Conservation (phyloP, 2,113 vertebrate species). For the Mesembrinibis cayennensis region DNA sequence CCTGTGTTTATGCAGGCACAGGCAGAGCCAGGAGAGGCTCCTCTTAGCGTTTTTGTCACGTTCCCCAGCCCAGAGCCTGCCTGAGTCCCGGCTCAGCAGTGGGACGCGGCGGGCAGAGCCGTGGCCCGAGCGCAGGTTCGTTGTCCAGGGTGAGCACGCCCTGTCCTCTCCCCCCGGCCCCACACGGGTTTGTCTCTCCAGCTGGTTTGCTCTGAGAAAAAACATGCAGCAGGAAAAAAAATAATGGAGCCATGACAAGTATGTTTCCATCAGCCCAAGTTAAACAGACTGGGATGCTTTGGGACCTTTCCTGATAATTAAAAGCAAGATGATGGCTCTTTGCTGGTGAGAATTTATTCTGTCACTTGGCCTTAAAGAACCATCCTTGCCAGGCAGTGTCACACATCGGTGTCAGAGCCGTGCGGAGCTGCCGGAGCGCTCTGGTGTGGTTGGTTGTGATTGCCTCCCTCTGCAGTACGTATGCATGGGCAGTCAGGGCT, state of each 20-base stretch:
- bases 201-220: not conserved
- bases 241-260: not conserved
- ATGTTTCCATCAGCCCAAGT: not conserved
- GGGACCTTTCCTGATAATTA: constrained; percentile 22
- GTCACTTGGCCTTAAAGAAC: not conserved
- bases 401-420: not conserved
- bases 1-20: not conserved
- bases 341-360: constrained; percentile 36
- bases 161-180: not conserved
- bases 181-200: not conserved
- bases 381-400: not conserved
- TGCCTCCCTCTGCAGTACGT: not conserved
- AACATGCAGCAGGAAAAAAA: not conserved
- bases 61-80: not conserved
- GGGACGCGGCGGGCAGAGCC: accelerated
- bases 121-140: accelerated
- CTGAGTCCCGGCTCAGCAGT: not conserved
- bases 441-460: accelerated
- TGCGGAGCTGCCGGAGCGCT: not conserved
- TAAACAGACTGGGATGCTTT: not conserved
- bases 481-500: not conserved
- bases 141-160: not conserved
- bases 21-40: not conserved
- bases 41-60: not conserved
- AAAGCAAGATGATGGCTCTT: not conserved